Evolutionary conservation across 2,797 vertebrate genomes (phyloP), one percentile per base, ranked within the genome.

Genomic region (Perodicticus potto): DNA sequence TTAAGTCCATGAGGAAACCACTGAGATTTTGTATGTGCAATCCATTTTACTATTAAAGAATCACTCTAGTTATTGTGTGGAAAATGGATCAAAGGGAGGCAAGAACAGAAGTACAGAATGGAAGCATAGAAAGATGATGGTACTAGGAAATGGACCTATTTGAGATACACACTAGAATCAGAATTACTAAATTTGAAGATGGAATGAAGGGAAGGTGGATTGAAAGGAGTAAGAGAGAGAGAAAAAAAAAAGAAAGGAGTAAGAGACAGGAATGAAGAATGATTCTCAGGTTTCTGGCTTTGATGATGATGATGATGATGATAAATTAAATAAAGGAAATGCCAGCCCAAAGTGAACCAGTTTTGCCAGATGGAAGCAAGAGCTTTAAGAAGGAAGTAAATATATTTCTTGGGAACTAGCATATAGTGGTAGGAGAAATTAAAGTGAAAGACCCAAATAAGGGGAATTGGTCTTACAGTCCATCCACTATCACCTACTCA

Each of bases 331-430:
- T 91, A 93, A 92, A 93, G 59, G 25, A 93, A 95, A 95, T 53
- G 3, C 4, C 23, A 86, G 74, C 11, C 89, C 86, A 57, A 91
- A 86, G 20, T 20, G 11, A 77, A 91, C 29, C 11, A 74, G 27
- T 89, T 91, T 85, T 94, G n/a, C 70, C 65, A 91, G 82, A 84
- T 6, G 37, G 61, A 67, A 94, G 72, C 59, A 93, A 87, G 72
- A 83, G 32, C 27, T 95, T 94, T 95, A 94, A 89, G 43, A 93
- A 92, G 49, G 19, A 9, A 87, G 25, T 25, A 95, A 77, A 89
- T 45, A 34, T 49, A 55, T 69, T 91, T 95, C 73, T 37, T 88
- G 61, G 69, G 61, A 96, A 86, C 14, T 37, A 91, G 61, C 49
- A 93, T 81, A 59, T 1, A 57, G 19, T 5, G 9, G 45, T 27